Evolutionary conservation across 37 sponge, comb jelly and placozoan species (phyloP), one percentile per base, ranked within the genome.

Genomic region (Mnemiopsis leidyi): DNA sequence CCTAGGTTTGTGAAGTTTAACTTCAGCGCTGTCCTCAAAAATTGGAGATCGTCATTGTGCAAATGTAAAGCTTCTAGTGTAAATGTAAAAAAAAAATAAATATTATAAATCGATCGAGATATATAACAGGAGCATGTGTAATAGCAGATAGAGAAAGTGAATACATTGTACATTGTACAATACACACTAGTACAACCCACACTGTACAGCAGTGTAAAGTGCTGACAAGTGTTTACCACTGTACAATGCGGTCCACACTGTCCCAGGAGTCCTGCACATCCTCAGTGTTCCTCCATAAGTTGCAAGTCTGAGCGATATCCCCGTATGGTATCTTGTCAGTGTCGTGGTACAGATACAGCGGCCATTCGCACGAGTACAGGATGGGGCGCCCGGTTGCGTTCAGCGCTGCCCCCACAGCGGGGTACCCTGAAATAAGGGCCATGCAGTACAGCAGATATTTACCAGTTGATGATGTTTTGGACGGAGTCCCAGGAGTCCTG

Each of bases 331-430:
- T 93, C 69, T 94, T 68, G 25, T 82, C 76, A 13, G 26, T 73
- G 9, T 37, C 26, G 38, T 33, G 69, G 1, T 92, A 36, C 82
- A 92, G 29, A 83, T 99, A 97, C 32, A 94, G 96, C 29, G 97
- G 97, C 99, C 99, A 99, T 83, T 96, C 95, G 94, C 99, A 99
- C 18, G 96, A 95, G 93, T 94, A 99, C 24, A 99, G 94, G 7
- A 99, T 97, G 20, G 95, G 97, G 0, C 99, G 69, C 0, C 96
- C 96, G 0, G 99, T 97, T 18, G 76, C 88, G 76, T 97, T 99
- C 76, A 99, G 93, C 16, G 94, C 94, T 1, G 39, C 0, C 24
- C 94, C 38, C 94, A 99, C 96, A 9, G 93, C 83, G 9, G 95
- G 96, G 48, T 97, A 99, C 0, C 96, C 96, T n/a, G 93, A 69